Conservation (phyloP, 1,140 invertebrate genomes). For the Archivesica marissinica region DNA sequence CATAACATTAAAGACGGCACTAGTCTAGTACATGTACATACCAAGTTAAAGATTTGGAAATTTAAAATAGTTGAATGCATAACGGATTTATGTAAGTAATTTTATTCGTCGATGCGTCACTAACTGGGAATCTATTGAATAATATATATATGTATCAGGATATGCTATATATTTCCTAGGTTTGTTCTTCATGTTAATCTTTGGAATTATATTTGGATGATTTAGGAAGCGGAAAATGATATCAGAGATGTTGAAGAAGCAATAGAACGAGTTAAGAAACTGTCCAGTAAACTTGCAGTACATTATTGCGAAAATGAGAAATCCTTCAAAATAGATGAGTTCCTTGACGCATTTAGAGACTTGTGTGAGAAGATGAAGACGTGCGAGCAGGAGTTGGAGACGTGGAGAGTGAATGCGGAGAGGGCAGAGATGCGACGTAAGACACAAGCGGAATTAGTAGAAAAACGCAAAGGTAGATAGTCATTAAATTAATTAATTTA, state of each 20-base stretch:
- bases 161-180: too few relatives aligned
- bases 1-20: too few relatives aligned
- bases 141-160: too few relatives aligned
- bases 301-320: slow-evolving; percentile 83
- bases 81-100: too few relatives aligned
- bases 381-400: slow-evolving; percentile 75
- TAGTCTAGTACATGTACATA: too few relatives aligned
- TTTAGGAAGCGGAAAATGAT: slow-evolving; percentile 84
- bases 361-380: slow-evolving; percentile 81
- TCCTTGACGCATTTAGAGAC: slow-evolving; percentile 78
- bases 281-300: slow-evolving; percentile 75
- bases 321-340: slow-evolving; percentile 82
- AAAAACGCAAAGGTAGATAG: slow-evolving; percentile 2
- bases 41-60: too few relatives aligned
- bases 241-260: slow-evolving; percentile 91
- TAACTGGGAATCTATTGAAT: too few relatives aligned
- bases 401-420: slow-evolving; percentile 37
- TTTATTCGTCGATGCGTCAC: too few relatives aligned
- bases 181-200: too few relatives aligned
- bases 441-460: slow-evolving; percentile 10
- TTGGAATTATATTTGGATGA: too few relatives aligned
- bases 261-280: slow-evolving; percentile 91
- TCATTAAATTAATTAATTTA: too few relatives aligned
- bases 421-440: slow-evolving; percentile 28
- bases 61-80: too few relatives aligned